Base-by-base conservation (phyloP, 2,113 vertebrate species). In the Apaloderma vittatum region DNA sequence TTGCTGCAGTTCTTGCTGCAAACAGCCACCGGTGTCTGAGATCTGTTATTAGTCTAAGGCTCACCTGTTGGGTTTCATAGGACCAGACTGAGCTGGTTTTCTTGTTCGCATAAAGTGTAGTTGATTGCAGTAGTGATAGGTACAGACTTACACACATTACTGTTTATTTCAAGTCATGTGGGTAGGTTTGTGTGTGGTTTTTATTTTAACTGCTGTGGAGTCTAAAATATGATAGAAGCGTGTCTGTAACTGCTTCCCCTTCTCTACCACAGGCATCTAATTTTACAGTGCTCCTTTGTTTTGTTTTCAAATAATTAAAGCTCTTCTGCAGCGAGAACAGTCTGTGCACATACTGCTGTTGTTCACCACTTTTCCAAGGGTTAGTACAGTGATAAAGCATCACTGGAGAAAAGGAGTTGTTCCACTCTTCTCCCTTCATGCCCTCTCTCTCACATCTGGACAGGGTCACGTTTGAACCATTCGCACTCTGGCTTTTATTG, bases 261-360 rank as follows among this genome's bases (percentile, higher is more conserved):
- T 83, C 34, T 43, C 13, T 94, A 36, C 83, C 3, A 0, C 79
- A 52, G 43, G 54, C 89, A 93, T 58, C 86, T 95, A 94, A 88
- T 90, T 92, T 88, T 89, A 63, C 70, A 86, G 81, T 66, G 85
- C 30, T 94, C 22, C 62, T 95, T 90, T 87, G 87, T 82, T 94
- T 86, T 93, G 36, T 91, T 96, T 94, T 79, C 65, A 61, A 26
- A 26, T 78, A 86, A 45, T 86, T 88, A 75, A 65, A 94, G 49
- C 68, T 92, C 68, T 75, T 87, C 63, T 89, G 72, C 80, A 75
- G 83, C 57, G 59, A 77, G 88, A 86, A 71, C 91, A 94, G 45
- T 34, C 45, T 89, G 80, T 94, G 83, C 80, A 61, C 68, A 49
- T 81, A 58, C 45, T 91, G 65, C 70, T 75, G 79, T 23, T 90